Percentiles rank a stretch among this genome's conserved stretches.
These are phyloP conservation scores for Slavum lentiscoides DNA, from an alignment of 2,888 invertebrate genomes.

Conservation along the genomic window DNA sequence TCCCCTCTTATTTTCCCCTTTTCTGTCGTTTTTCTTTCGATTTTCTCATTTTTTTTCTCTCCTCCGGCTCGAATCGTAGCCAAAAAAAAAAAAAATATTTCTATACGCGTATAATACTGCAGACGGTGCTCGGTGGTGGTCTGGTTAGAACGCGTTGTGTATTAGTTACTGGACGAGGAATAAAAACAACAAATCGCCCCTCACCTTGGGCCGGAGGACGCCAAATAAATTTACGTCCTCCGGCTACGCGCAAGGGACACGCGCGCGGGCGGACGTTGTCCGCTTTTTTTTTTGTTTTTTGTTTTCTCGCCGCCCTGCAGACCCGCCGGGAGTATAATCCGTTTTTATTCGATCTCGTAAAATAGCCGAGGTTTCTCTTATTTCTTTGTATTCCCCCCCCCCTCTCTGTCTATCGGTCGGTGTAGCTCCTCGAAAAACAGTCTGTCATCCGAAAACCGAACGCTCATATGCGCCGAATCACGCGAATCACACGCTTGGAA, in stretches of 20 bases:
- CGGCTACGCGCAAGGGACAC: constrained; percentile 8
- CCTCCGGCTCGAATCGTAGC: neutral
- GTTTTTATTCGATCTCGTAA: constrained; percentile 45
- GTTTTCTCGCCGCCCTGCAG: neutral
- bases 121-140: too few species aligned
- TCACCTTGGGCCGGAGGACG: constrained; percentile 45
- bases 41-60: neutral
- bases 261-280: constrained; percentile 8
- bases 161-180: constrained; percentile 42
- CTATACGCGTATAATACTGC: constrained; percentile 31
- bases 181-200: constrained; percentile 49
- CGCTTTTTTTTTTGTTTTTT: constrained; percentile 4
- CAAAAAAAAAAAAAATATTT: constrained; percentile 26
- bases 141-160: too few species aligned
- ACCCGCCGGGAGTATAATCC: constrained; percentile 18
- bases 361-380: constrained; percentile 19
- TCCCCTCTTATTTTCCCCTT: neutral
- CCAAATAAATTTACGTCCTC: constrained; percentile 47
- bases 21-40: constrained; percentile 15
- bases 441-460: neutral
- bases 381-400: constrained; percentile 3
- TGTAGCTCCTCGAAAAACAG: constrained; percentile 7
- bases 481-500: too few species aligned
- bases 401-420: neutral
- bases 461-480: too few species aligned